Percentiles rank a stretch among this genome's conserved stretches.
phyloP scores from a whole-genome alignment of 1,140 invertebrate genomes.

The Trichonephila clavata region DNA sequence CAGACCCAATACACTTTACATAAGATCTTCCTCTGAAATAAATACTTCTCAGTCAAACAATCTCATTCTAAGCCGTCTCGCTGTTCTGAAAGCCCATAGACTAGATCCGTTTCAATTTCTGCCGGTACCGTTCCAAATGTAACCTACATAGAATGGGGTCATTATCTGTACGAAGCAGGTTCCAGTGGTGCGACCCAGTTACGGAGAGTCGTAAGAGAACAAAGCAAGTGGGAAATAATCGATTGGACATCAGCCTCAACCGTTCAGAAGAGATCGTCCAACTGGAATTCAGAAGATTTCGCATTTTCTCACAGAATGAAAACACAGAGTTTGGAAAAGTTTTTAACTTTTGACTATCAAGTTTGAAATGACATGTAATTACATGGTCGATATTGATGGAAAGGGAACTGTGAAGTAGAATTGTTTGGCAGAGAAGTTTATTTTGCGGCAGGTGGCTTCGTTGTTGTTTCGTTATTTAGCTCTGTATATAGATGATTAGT shows the following conservation, averaged over 20 bases:
- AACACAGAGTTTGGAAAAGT: constrained; percentile 29
- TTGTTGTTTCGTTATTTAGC: not conserved
- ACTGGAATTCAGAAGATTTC: constrained; percentile 28
- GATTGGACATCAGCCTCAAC: constrained; percentile 13
- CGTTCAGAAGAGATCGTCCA: not conserved
- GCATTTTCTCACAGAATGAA: not conserved
- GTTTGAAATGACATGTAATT: not conserved
- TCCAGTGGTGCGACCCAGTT: constrained; percentile 17
- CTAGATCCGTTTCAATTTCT: not conserved
- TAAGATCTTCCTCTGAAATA: not conserved
- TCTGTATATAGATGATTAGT: too few species aligned
- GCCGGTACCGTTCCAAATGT: not conserved
- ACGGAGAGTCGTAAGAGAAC: not conserved
- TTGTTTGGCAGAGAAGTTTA: not conserved
- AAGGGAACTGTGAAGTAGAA: not conserved
- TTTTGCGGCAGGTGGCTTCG: not conserved
- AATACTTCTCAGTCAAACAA: not conserved
- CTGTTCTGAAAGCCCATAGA: not conserved
- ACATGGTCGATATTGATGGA: not conserved
- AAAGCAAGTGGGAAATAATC: constrained; percentile 9
- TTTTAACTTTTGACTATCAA: constrained; percentile 20
- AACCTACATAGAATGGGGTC: constrained; percentile 1
- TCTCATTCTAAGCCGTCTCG: not conserved
- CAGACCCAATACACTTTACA: not conserved
- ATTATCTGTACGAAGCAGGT: constrained; percentile 19